Percentiles rank a stretch among this genome's conserved stretches.
Conservation (phyloP, 2,113 vertebrate species). For the Scartelaos histophorus region DNA sequence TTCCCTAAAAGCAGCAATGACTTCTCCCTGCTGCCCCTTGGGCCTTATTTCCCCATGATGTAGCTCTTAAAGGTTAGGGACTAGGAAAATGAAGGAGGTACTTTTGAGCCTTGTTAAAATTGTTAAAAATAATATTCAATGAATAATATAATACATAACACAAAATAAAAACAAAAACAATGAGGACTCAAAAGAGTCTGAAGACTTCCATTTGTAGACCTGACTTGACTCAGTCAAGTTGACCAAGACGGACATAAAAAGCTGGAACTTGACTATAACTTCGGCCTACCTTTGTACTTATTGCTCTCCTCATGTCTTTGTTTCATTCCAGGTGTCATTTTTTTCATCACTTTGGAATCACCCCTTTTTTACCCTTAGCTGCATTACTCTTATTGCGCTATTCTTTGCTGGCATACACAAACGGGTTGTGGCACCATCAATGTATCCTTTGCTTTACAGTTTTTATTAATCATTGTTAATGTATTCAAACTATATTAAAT, state of each 20-base stretch:
- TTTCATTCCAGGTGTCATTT: conserved; percentile 89
- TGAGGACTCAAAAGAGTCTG: no score
- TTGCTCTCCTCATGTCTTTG: neutral
- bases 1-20: no score
- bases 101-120: no score
- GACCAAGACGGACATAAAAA: neutral
- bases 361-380: conserved; percentile 98
- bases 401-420: conserved; percentile 99
- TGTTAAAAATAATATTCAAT: no score
- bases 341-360: conserved; percentile 99
- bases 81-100: no score
- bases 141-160: no score
- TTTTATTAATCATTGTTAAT: neutral
- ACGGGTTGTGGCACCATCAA: conserved; percentile 96
- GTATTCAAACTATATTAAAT: neutral
- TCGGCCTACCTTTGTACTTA: neutral
- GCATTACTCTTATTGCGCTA: conserved; percentile 94
- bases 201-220: neutral
- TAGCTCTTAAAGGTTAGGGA: no score
- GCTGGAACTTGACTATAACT: neutral
- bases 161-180: no score
- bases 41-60: no score
- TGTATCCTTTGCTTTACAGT: conserved; percentile 87
- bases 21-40: no score
- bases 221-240: no score